These are phyloP conservation scores for Halocaridina rubra DNA, from an alignment of 2,888 invertebrate species.

Conservation along the genomic window DNA sequence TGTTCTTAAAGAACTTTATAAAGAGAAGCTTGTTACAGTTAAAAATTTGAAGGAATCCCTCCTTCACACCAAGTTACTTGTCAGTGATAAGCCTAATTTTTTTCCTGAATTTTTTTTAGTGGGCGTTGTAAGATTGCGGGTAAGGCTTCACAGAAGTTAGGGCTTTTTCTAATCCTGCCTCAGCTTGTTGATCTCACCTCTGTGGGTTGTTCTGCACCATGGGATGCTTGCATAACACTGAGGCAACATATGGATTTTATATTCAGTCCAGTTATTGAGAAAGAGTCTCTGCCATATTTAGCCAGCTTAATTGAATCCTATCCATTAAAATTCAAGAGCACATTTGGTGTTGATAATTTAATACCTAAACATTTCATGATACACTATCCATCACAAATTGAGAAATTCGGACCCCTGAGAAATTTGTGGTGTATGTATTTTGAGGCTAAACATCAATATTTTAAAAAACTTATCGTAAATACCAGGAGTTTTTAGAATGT, in stretches of 20 bases:
- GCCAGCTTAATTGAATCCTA: background rate
- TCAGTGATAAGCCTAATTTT: background rate
- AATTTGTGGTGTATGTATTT: background rate
- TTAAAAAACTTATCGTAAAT: background rate
- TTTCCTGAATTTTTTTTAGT: background rate
- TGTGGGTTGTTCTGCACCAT: background rate
- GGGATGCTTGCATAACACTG: background rate
- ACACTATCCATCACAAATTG: background rate
- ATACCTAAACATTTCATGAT: slow-evolving; percentile 5
- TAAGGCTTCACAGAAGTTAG: background rate
- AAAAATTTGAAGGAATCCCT: background rate
- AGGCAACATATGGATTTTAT: background rate
- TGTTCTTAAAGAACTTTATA: slow-evolving; percentile 5
- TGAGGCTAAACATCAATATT: background rate
- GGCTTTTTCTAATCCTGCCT: background rate
- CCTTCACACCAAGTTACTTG: background rate
- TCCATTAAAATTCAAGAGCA: background rate
- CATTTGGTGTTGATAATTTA: background rate
- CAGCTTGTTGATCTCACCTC: background rate
- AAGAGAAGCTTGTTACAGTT: background rate
- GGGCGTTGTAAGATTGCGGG: background rate
- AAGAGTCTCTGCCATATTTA: background rate
- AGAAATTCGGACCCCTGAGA: background rate
- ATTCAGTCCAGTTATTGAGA: background rate
- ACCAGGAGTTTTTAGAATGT: background rate